Percentiles rank a stretch among this genome's conserved stretches.
These are phyloP conservation scores for Acrossocheilus fasciatus DNA, from an alignment of 2,797 vertebrate genomes.

Conservation along the genomic window DNA sequence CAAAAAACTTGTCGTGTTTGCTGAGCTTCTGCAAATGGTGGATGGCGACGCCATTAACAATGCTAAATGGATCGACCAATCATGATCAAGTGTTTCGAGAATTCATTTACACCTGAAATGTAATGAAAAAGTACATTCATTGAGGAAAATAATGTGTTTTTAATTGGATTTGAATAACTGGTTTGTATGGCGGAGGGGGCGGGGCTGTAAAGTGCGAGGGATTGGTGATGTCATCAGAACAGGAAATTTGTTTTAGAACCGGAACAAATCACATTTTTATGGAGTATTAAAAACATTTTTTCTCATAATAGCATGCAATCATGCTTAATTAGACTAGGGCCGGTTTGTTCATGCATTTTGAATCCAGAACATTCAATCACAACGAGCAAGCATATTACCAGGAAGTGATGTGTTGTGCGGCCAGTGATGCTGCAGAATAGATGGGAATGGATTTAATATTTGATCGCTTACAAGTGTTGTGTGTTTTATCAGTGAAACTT, in stretches of 20 bases:
- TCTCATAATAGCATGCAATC: neutral
- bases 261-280: neutral
- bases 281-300: neutral
- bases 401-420: neutral
- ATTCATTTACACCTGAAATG: neutral
- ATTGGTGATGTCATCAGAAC: neutral
- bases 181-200: neutral
- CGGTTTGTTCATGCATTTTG: neutral
- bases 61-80: neutral
- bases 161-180: neutral
- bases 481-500: constrained; percentile 48
- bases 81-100: neutral
- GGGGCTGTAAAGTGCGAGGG: neutral
- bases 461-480: constrained; percentile 49
- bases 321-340: neutral
- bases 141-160: neutral
- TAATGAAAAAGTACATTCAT: neutral
- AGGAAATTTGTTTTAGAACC: neutral
- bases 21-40: neutral
- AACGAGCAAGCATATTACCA: neutral
- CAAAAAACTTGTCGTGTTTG: constrained; percentile 5
- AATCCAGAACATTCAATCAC: constrained; percentile 25
- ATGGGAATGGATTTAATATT: constrained; percentile 50
- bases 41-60: neutral
- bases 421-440: neutral